Conservation (phyloP, 2,113 vertebrate species). For the Ceyx margarethae region DNA sequence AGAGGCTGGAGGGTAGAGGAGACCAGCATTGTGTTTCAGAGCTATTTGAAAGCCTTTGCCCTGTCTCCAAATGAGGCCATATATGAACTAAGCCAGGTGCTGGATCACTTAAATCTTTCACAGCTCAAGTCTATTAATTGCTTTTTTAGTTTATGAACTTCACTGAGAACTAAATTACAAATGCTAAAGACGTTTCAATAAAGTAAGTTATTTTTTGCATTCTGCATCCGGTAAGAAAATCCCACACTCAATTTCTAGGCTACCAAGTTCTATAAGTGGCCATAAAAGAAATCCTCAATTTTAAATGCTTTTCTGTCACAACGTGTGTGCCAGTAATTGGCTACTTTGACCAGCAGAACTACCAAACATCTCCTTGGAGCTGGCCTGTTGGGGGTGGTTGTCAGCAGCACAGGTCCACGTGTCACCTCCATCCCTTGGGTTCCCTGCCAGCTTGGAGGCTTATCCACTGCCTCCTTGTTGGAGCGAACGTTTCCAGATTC, state of each 20-base stretch:
- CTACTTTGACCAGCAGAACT: background rate
- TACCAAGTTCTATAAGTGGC: background rate
- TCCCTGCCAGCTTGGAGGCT: constrained; percentile 52
- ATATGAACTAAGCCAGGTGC: background rate
- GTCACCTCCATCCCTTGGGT: constrained; percentile 25
- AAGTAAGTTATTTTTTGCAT: background rate
- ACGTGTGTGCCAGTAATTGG: accelerated
- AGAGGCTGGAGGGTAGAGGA: background rate
- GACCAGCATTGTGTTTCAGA: accelerated
- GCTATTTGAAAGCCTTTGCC: background rate
- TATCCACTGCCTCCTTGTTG: constrained; percentile 44
- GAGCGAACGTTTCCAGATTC: constrained; percentile 67
- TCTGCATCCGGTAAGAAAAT: background rate
- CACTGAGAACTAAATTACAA: background rate
- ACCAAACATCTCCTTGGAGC: background rate
- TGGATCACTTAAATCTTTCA: background rate
- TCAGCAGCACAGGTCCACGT: background rate
- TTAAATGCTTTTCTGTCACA: background rate
- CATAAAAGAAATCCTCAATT: background rate
- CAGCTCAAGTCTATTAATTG: background rate
- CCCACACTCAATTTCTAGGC: background rate
- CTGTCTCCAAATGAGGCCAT: background rate
- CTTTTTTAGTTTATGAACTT: background rate
- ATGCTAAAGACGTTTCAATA: background rate
- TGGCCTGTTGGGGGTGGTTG: background rate